Conservation (phyloP, 2,113 vertebrate species). For the Esox niger region DNA sequence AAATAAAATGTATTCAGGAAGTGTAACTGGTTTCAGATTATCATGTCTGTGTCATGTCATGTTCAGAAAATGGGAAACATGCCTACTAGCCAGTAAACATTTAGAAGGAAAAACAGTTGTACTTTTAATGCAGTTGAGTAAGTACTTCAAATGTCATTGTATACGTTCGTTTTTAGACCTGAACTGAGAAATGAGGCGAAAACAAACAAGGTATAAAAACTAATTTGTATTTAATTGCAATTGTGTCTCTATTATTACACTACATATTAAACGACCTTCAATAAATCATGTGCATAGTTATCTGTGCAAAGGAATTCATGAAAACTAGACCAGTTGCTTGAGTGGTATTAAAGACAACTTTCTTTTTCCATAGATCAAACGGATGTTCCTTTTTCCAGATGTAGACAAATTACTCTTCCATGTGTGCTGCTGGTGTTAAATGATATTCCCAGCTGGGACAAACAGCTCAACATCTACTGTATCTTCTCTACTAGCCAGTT, state of each 20-base stretch:
- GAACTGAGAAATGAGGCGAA: too few species aligned
- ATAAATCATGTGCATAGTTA: neutral
- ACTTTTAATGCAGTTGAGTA: too few species aligned
- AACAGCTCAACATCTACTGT: neutral
- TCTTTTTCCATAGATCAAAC: slow-evolving; percentile 17
- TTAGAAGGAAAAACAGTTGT: too few species aligned
- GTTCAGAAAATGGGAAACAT: neutral
- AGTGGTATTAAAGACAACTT: slow-evolving; percentile 33
- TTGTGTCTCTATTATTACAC: neutral
- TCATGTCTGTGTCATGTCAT: neutral
- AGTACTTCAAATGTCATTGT: too few species aligned
- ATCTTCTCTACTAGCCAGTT: too few species aligned
- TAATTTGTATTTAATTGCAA: neutral
- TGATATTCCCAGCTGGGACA: neutral
- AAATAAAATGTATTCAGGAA: slow-evolving; percentile 1
- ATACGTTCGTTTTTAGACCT: too few species aligned
- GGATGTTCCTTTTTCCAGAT: slow-evolving; percentile 24
- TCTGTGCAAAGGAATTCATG: neutral
- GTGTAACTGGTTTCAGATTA: neutral
- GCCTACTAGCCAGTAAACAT: too few species aligned
- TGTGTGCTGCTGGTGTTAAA: slow-evolving; percentile 30
- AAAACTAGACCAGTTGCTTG: slow-evolving; percentile 32
- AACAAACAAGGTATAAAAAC: too few species aligned
- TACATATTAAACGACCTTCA: neutral
- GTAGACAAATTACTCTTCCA: slow-evolving; percentile 54